A percentile compares a stretch with the other conserved stretches of the same genome.
Conservation (phyloP, 1,140 invertebrate genomes). For the Zaprionus vittiger region DNA sequence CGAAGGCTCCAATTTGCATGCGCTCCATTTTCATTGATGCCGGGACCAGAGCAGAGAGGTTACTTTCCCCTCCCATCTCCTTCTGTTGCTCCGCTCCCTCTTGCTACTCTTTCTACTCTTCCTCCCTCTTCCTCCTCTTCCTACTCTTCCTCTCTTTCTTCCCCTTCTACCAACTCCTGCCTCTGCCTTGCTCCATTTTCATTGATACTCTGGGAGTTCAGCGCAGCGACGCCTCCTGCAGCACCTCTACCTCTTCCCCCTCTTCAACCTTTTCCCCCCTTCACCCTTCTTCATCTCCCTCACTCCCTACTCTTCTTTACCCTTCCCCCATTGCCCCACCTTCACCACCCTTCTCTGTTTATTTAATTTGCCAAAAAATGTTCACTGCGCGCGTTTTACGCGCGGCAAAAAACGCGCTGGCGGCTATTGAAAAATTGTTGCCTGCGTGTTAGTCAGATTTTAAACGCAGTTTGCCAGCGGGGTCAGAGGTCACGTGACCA, state of each 20-base stretch:
- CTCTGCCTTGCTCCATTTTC: conserved; percentile 21
- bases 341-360: conserved; percentile 51
- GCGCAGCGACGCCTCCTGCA: too few relatives aligned
- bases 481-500: conserved; percentile 6
- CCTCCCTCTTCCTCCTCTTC: too few relatives aligned
- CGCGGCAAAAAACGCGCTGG: conserved; percentile 63
- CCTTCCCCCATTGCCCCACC: conserved; percentile 17
- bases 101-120: too few relatives aligned
- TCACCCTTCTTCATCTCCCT: neutral
- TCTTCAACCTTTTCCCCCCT: neutral
- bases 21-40: conserved; percentile 33
- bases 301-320: neutral
- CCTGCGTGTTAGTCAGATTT: conserved; percentile 77
- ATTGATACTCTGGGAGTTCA: conserved; percentile 37
- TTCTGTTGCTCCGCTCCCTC: too few relatives aligned
- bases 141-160: too few relatives aligned
- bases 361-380: conserved; percentile 75
- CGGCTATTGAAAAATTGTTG: conserved; percentile 75
- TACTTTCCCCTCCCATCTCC: too few relatives aligned
- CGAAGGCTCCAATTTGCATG: conserved; percentile 31
- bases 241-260: neutral
- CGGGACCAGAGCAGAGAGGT: too few relatives aligned
- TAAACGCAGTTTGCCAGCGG: conserved; percentile 44
- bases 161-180: too few relatives aligned
- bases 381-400: conserved; percentile 64